Base-by-base conservation (phyloP, 2,113 vertebrate genomes). In the Fulmarus glacialis region DNA sequence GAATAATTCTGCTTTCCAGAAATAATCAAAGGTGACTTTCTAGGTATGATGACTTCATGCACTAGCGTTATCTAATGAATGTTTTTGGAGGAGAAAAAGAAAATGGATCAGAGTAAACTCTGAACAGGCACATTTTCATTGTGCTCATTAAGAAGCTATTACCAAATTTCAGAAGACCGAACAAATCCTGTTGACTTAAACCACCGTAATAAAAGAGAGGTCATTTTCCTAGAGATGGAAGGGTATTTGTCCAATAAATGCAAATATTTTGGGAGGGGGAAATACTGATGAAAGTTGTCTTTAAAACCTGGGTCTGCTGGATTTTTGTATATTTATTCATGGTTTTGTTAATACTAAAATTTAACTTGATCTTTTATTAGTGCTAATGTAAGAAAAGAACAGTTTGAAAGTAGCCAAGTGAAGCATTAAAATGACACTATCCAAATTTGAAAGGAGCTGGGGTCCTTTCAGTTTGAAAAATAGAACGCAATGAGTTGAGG, bases 401-500 rank as follows among this genome's bases (percentile, higher is more conserved):
- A 68, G 16, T 53, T 90, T 92, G 52, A 55, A 90, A 88, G 70
- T 34, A 59, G 40, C 19, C 15, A 50, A 89, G 29, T 29, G n/a
- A 60, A 58, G 42, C 26, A 40, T 80, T 90, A 48, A 62, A 85
- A 81, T 66, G 6, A 86, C 18, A 12, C 23, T 38, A 32, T 15
- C 56, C 34, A 80, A 64, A 56, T 71, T 32, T 22, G 29, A 81
- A 62, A 71, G 42, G 15, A 71, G 17, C 12, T 42, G n/a, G 13
- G 22, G 40, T 73, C 38, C 9, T 92, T 77, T 93, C 30, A 20
- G 18, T 74, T 86, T 59, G 72, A 87, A 88, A 96, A 93, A 63
- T 62, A 34, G n/a, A 55, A 29, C 22, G 5, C 34, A 52, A 3
- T 29, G 48, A 63, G 24, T 56, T 78, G 53, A 56, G 43, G 32